Evolutionary conservation across 2,888 invertebrate genomes (phyloP), one percentile per base, ranked within the genome.

Genomic region (Ferdinandea cuprea): DNA sequence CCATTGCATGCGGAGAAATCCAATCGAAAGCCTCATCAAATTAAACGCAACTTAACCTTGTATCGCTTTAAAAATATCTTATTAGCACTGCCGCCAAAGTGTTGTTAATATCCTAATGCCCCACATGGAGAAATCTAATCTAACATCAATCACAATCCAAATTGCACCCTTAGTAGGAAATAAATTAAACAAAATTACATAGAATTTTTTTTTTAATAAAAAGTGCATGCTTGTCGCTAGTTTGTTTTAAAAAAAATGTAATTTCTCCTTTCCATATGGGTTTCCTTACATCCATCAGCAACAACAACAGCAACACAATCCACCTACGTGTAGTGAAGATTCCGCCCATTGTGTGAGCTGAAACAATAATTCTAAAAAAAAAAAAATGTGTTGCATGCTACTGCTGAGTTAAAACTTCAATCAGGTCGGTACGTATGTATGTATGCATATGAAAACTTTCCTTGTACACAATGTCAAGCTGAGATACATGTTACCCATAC

Each of bases 391-490:
- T 68, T 74, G 66, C 79, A 68, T 56, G 48, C 54, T 32, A 48
- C 11, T 15, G 37, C 15, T 11, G 25, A 66, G 54, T 56, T 46
- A 44, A 52, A 56, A 35, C 35, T 48, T 19, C 19, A 54, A 32
- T 73, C n/a, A 52, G 25, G 37, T 37, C 35, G n/a, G 19, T n/a
- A n/a, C n/a, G n/a, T n/a, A 7, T n/a, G 3, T 63, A 25, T 25
- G n/a, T 48, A 7, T 13, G 15, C 66, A 13, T 8, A 30, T 44
- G 19, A 2, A 40, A 66, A 59, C 59, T 73, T 63, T 72, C 72
- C 65, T 72, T 59, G 79, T 68, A 19, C 32, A 48, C 77, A 71
- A 78, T 78, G 77, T 69, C 77, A 63, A 46, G 42, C 46, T 46
- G 28, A 4, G 30, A 42, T 19, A 42, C 30, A 30, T 40, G 19